Conservation (phyloP, 2,113 vertebrate genomes). For the Cyprinus carpio region DNA sequence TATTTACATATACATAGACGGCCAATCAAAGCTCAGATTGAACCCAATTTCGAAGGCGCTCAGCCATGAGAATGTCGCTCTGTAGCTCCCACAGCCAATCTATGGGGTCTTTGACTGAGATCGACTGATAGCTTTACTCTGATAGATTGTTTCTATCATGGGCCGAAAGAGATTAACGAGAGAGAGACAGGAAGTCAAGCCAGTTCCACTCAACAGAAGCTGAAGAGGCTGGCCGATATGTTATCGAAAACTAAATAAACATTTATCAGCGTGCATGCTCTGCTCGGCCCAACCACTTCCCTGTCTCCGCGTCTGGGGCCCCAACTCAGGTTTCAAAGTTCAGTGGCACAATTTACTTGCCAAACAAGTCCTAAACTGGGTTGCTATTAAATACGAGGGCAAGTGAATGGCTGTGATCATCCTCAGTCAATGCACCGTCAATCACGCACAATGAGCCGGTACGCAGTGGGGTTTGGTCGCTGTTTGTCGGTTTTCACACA, state of each 20-base stretch:
- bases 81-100: not conserved
- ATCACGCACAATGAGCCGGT: conserved; percentile 9
- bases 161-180: not conserved
- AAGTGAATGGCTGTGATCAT: not conserved
- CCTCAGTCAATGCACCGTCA: conserved; percentile 15
- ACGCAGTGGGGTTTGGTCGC: not conserved
- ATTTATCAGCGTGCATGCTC: conserved; percentile 38
- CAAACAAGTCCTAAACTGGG: conserved; percentile 41
- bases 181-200: conserved; percentile 16
- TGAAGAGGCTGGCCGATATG: conserved; percentile 21
- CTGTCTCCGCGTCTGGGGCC: conserved; percentile 38
- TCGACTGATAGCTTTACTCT: conserved; percentile 34
- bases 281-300: conserved; percentile 55
- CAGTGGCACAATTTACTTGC: conserved; percentile 47
- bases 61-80: not conserved
- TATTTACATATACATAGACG: conserved; percentile 1
- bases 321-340: conserved; percentile 68
- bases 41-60: not conserved
- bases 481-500: conserved; percentile 29
- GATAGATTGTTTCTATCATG: conserved; percentile 34
- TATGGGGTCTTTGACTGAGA: conserved; percentile 26
- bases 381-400: not conserved
- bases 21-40: conserved; percentile 15
- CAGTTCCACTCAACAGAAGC: conserved; percentile 43
- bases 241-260: conserved; percentile 54